phyloP scores from a whole-genome alignment of 2,888 invertebrate genomes.

The Nineta flava region DNA sequence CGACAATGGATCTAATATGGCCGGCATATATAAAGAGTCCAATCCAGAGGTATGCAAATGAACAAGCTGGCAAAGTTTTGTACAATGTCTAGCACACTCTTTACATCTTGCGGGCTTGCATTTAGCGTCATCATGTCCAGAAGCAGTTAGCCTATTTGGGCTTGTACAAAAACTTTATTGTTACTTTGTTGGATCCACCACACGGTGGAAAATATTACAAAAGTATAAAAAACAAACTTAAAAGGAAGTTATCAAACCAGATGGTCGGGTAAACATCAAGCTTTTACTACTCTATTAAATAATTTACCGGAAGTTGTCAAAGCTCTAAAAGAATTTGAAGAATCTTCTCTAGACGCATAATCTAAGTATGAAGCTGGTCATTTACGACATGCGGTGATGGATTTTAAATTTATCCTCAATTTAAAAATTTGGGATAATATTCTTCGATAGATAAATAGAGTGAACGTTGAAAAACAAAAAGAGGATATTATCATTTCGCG shows the following conservation, averaged over 20 bases:
- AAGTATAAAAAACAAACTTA: constrained; percentile 8
- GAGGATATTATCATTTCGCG: constrained; percentile 2
- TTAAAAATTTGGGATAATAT: constrained; percentile 8
- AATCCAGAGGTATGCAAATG: neutral
- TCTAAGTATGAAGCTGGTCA: constrained; percentile 8
- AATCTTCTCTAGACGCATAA: constrained; percentile 8
- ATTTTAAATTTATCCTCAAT: constrained; percentile 10
- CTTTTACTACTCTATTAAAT: constrained; percentile 6
- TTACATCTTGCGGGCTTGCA: constrained; percentile 3
- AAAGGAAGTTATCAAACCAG: constrained; percentile 10
- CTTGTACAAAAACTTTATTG: constrained; percentile 1
- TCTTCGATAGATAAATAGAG: constrained; percentile 4
- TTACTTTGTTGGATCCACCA: constrained; percentile 1
- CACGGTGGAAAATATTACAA: constrained; percentile 9
- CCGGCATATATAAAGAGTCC: constrained; percentile 7
- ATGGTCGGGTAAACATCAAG: constrained; percentile 9
- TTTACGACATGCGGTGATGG: constrained; percentile 9
- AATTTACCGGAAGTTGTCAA: constrained; percentile 1
- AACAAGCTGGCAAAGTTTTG: neutral
- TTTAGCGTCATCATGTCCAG: neutral
- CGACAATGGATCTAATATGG: constrained; percentile 3
- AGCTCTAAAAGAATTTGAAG: constrained; percentile 5
- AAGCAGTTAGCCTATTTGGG: constrained; percentile 1
- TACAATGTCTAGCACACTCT: constrained; percentile 1
- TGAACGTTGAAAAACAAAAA: constrained; percentile 6